Evolutionary conservation across 2,888 invertebrate species (phyloP).

Genomic region (Strigamia transsilvanica): DNA sequence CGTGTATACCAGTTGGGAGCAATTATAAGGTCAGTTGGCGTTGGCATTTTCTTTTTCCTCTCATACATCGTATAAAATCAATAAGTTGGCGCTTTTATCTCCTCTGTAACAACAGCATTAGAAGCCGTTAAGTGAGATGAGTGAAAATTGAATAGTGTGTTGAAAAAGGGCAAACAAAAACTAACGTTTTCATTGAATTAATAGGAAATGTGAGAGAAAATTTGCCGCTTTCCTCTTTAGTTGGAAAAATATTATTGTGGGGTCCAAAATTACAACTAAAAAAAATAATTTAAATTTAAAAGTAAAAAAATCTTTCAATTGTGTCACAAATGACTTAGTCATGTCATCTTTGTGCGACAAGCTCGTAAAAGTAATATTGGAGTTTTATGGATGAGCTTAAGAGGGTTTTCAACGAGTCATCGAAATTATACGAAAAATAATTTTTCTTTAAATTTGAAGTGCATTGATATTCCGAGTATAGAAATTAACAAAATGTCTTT

Average conservation of each 20-base stretch:
- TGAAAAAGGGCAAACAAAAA: neutral
- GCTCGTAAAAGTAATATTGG: conserved; percentile 13
- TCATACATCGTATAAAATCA: conserved; percentile 36
- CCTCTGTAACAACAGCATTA: conserved; percentile 27
- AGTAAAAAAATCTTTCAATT: neutral
- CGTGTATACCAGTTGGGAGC: conserved; percentile 39
- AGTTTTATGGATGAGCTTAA: neutral
- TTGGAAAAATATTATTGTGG: neutral
- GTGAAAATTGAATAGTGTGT: conserved; percentile 36
- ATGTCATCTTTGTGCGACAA: neutral
- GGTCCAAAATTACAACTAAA: neutral
- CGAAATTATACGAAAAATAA: neutral
- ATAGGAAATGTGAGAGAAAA: neutral
- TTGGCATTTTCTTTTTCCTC: conserved; percentile 38
- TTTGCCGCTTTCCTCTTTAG: neutral
- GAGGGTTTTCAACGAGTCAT: neutral
- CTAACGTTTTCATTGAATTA: neutral
- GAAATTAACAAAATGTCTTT: too few relatives aligned
- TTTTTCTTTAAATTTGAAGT: neutral
- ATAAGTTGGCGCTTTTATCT: conserved; percentile 48
- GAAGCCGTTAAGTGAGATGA: conserved; percentile 32
- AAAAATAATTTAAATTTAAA: neutral
- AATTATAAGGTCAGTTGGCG: conserved; percentile 47
- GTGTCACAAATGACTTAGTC: neutral
- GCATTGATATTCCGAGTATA: neutral